These are phyloP conservation scores for Cynopterus sphinx DNA, from an alignment of 2,797 vertebrate genomes.

Conservation along the genomic window DNA sequence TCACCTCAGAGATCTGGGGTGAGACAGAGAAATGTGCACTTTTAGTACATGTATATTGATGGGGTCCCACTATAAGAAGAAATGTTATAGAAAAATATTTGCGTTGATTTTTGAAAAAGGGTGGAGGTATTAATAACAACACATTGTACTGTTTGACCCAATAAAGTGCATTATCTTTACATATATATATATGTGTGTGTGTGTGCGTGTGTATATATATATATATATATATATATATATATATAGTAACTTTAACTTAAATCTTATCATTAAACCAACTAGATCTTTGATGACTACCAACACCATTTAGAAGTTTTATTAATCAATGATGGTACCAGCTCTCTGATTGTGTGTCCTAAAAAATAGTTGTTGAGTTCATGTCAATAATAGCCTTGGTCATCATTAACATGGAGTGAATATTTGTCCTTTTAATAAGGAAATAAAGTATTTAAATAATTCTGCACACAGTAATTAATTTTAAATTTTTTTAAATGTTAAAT, in stretches of 20 bases:
- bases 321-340: neutral
- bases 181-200: too few species aligned
- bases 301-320: neutral
- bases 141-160: neutral
- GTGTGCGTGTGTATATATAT: too few species aligned
- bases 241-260: neutral
- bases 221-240: neutral
- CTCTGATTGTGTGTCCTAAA: neutral
- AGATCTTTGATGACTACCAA: neutral
- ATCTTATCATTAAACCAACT: neutral
- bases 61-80: neutral
- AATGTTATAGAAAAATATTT: neutral
- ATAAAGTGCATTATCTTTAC: neutral
- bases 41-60: neutral
- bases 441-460: neutral
- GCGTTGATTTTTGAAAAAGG: neutral
- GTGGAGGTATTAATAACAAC: neutral
- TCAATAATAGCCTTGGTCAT: neutral
- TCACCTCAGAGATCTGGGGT: neutral
- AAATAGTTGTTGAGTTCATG: neutral
- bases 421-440: neutral
- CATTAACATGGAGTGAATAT: neutral
- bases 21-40: neutral
- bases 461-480: neutral
- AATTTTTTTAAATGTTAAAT: neutral